A percentile compares a stretch with the other conserved stretches of the same genome.
Evolutionary conservation across 64 coral and sea anemone genomes (phyloP).

Genomic region (Anthopleura sola): DNA sequence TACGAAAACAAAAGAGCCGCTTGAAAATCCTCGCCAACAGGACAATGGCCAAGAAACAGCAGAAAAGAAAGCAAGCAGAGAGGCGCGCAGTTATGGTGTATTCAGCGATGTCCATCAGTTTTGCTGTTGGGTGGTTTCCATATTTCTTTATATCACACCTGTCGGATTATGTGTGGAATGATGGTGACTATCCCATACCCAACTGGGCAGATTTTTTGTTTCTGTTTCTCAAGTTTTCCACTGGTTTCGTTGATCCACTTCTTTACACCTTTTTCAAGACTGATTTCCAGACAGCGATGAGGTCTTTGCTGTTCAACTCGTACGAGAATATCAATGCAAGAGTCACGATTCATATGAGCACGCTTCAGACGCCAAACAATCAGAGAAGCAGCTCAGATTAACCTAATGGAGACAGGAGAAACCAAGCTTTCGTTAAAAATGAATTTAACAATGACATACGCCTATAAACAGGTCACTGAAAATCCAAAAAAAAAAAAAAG

Average conservation of each 20-base stretch:
- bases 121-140: slow-evolving; percentile 35
- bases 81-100: slow-evolving; percentile 6
- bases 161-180: background rate
- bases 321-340: background rate
- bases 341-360: background rate
- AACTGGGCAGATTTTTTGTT: background rate
- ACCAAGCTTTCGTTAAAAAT: background rate
- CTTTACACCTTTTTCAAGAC: slow-evolving; percentile 61
- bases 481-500: too few species aligned
- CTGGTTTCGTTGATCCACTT: slow-evolving; percentile 45
- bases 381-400: background rate
- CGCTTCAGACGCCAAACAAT: background rate
- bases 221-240: slow-evolving; percentile 36
- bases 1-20: slow-evolving; percentile 4
- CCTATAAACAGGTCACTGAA: too few species aligned
- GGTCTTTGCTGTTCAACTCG: background rate
- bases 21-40: background rate
- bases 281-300: slow-evolving; percentile 54
- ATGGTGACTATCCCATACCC: background rate
- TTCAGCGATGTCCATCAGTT: slow-evolving; percentile 26
- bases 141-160: slow-evolving; percentile 28
- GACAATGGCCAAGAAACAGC: slow-evolving; percentile 6
- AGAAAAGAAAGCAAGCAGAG: slow-evolving; percentile 6
- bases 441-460: background rate
- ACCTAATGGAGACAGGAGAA: background rate